Evolutionary conservation across 2,113 vertebrate species (phyloP).

Genomic region (Meriones unguiculatus): DNA sequence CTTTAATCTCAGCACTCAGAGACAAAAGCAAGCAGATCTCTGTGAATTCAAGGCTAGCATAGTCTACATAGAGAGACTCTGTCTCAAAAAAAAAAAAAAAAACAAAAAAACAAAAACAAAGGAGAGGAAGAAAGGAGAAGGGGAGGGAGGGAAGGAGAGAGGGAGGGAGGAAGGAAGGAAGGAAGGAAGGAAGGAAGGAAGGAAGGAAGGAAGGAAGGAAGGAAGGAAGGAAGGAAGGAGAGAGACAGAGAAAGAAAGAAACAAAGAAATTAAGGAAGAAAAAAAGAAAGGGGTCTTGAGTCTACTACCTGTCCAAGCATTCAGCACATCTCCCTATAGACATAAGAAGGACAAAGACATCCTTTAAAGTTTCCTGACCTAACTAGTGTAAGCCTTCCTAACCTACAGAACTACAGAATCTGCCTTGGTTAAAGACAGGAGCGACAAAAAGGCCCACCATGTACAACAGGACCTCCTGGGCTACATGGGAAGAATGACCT

Average conservation of each 20-base stretch:
- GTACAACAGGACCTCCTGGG: background rate
- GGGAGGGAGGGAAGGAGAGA: accelerated
- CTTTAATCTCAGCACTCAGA: background rate
- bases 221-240: too few relatives aligned
- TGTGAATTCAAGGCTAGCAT: background rate
- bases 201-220: too few relatives aligned
- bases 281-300: background rate
- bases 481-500: background rate
- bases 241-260: accelerated
- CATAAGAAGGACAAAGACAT: background rate
- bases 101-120: too few relatives aligned
- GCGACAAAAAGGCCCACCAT: background rate
- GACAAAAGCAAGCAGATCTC: background rate
- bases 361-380: background rate
- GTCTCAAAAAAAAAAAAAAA: background rate
- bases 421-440: background rate
- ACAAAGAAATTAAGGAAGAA: background rate
- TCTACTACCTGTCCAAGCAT: background rate
- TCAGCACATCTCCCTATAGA: background rate
- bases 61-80: background rate
- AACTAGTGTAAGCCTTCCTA: background rate
- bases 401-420: background rate
- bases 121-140: accelerated
- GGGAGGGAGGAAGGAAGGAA: accelerated
- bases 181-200: accelerated